Conservation (phyloP, 2,888 invertebrate genomes). For the Andrena haemorrhoa region DNA sequence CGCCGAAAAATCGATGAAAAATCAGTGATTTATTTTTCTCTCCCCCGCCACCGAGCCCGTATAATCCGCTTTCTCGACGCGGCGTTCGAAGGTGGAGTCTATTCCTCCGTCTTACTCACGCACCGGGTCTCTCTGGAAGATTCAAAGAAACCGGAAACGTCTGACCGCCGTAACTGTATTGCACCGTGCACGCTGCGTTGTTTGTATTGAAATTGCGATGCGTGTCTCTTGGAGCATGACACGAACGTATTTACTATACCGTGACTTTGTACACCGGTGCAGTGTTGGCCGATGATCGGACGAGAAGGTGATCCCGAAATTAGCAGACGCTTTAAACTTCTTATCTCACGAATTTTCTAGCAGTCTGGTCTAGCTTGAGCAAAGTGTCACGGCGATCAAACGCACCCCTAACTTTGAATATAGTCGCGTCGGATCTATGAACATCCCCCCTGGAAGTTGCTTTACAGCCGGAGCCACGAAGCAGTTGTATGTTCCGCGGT, state of each 20-base stretch:
- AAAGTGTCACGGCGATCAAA: not conserved
- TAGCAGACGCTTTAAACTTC: too few relatives aligned
- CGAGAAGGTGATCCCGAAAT: not conserved
- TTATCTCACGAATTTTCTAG: too few relatives aligned
- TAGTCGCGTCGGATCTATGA: not conserved
- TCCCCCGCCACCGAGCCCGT: too few relatives aligned
- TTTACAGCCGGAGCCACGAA: not conserved
- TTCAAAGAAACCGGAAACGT: constrained; percentile 69
- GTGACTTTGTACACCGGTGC: constrained; percentile 52
- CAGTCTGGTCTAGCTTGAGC: too few relatives aligned
- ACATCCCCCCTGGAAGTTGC: not conserved
- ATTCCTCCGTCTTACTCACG: constrained; percentile 39
- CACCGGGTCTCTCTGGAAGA: constrained; percentile 39
- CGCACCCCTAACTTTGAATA: not conserved
- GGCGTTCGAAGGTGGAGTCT: constrained; percentile 15
- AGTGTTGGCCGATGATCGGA: constrained; percentile 32
- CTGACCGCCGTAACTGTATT: constrained; percentile 70
- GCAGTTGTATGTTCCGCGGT: not conserved
- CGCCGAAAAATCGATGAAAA: constrained; percentile 16
- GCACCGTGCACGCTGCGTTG: constrained; percentile 53
- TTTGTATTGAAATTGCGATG: constrained; percentile 66
- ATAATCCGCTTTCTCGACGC: not conserved
- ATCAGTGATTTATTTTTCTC: constrained; percentile 5
- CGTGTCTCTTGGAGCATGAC: constrained; percentile 68
- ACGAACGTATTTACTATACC: constrained; percentile 59